These are phyloP conservation scores for Poeciliopsis turrubarensis DNA, from an alignment of 2,113 vertebrate genomes.

Conservation along the genomic window DNA sequence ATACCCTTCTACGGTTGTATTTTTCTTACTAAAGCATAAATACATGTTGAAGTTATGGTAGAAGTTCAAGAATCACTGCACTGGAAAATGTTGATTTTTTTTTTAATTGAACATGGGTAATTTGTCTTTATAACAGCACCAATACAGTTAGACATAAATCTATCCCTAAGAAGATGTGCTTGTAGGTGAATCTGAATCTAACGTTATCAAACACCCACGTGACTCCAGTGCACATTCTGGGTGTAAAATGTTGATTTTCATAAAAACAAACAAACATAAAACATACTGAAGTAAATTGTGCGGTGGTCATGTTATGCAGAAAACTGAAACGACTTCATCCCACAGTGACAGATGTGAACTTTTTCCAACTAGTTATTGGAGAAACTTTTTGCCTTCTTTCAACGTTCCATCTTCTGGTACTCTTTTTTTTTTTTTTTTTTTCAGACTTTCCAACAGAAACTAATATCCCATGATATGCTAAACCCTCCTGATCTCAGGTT, in stretches of 20 bases:
- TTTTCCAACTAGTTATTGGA: too few species aligned
- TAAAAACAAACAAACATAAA: not conserved
- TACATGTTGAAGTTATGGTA: too few species aligned
- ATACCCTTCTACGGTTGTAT: too few species aligned
- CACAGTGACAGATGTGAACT: too few species aligned
- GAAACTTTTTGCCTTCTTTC: not conserved
- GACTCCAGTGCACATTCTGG: not conserved
- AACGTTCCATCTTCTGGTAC: not conserved
- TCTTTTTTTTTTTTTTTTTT: not conserved
- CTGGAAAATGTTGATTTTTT: too few species aligned
- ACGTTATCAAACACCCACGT: not conserved
- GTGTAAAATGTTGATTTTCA: not conserved
- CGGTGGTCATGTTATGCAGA: too few species aligned
- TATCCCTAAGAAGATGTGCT: not conserved
- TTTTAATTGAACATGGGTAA: too few species aligned
- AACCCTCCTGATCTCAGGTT: constrained; percentile 1
- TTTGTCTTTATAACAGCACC: not conserved
- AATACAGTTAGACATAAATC: not conserved
- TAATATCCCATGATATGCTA: not conserved
- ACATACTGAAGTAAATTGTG: too few species aligned
- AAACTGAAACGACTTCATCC: too few species aligned
- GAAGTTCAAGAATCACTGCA: too few species aligned
- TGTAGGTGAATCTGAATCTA: not conserved
- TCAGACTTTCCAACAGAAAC: not conserved
- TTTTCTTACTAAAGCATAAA: too few species aligned